These are phyloP conservation scores for Caenorhabditis sp. DNA, from an alignment of 2,888 invertebrate genomes.

Conservation along the genomic window DNA sequence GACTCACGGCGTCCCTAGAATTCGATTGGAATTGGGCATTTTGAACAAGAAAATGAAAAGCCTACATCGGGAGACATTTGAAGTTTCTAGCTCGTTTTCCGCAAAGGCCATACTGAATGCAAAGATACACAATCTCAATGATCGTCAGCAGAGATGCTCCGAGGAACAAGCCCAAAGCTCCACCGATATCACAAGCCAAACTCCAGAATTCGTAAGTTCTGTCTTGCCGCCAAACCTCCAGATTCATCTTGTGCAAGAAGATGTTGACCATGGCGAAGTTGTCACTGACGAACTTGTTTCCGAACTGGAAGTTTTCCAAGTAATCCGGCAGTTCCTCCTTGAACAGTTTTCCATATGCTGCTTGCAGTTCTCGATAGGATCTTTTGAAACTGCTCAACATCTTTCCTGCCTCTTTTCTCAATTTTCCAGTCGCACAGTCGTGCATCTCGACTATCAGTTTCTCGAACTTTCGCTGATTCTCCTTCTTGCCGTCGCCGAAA, in stretches of 20 bases:
- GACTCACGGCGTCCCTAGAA: slow-evolving; percentile 21
- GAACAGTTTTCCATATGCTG: slow-evolving; percentile 79
- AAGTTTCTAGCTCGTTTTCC: slow-evolving; percentile 56
- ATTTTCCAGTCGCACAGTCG: slow-evolving; percentile 75
- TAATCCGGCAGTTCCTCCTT: slow-evolving; percentile 81
- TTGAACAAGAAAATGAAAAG: background rate
- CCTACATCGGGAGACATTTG: slow-evolving; percentile 58
- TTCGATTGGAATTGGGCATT: background rate
- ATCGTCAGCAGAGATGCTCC: slow-evolving; percentile 80
- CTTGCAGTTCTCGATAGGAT: slow-evolving; percentile 62
- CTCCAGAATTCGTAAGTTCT: slow-evolving; percentile 81
- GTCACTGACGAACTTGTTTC: slow-evolving; percentile 80
- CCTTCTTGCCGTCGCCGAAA: slow-evolving; percentile 73
- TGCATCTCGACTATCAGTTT: slow-evolving; percentile 77
- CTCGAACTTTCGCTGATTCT: slow-evolving; percentile 67
- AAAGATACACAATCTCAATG: slow-evolving; percentile 80
- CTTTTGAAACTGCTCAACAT: slow-evolving; percentile 71
- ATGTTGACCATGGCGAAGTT: slow-evolving; percentile 83
- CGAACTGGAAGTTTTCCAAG: slow-evolving; percentile 81
- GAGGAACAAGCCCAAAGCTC: slow-evolving; percentile 81
- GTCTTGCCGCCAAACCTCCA: slow-evolving; percentile 81
- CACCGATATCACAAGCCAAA: slow-evolving; percentile 81
- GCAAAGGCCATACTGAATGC: slow-evolving; percentile 69
- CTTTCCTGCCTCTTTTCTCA: slow-evolving; percentile 73
- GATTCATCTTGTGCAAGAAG: slow-evolving; percentile 81